Evolutionary conservation across 2,888 invertebrate genomes (phyloP).

Genomic region (Drosophila nr. medialis): DNA sequence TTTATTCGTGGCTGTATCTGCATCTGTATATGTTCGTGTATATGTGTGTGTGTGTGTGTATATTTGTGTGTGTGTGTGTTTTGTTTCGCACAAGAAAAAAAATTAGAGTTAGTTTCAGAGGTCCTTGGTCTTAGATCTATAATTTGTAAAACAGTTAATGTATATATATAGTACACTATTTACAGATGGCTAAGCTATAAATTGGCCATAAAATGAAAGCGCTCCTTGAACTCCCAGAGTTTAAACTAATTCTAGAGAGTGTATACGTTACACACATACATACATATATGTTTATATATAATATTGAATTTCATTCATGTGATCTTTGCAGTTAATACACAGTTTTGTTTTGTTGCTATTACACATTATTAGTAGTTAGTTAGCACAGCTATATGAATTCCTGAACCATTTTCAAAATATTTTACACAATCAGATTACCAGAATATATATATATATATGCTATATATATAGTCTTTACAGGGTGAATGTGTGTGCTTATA

Average conservation of each 20-base stretch:
- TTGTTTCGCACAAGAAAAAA: slow-evolving; percentile 67
- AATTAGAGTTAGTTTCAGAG: slow-evolving; percentile 39
- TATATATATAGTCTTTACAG: slow-evolving; percentile 13
- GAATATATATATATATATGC: slow-evolving; percentile 1
- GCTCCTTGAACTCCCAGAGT: slow-evolving; percentile 3
- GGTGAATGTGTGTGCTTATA: slow-evolving; percentile 27
- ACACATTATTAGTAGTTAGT: slow-evolving; percentile 20
- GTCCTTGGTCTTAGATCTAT: slow-evolving; percentile 43
- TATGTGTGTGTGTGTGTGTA: background rate
- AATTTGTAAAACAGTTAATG: slow-evolving; percentile 41
- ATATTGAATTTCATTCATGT: slow-evolving; percentile 56
- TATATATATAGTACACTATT: slow-evolving; percentile 54
- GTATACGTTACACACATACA: slow-evolving; percentile 1
- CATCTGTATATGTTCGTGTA: background rate
- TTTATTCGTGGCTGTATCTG: slow-evolving; percentile 18
- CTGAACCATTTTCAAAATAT: slow-evolving; percentile 61
- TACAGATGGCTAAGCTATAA: slow-evolving; percentile 42
- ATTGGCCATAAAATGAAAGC: slow-evolving; percentile 1
- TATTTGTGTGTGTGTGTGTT: slow-evolving; percentile 21
- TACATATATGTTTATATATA: background rate
- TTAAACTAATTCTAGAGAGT: background rate
- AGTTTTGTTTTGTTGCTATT: slow-evolving; percentile 3
- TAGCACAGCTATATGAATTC: slow-evolving; percentile 77
- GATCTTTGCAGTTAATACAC: slow-evolving; percentile 27
- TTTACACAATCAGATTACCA: slow-evolving; percentile 10